These are phyloP conservation scores for Osedax frankpressi DNA, from an alignment of 2,888 invertebrate species.

Conservation along the genomic window DNA sequence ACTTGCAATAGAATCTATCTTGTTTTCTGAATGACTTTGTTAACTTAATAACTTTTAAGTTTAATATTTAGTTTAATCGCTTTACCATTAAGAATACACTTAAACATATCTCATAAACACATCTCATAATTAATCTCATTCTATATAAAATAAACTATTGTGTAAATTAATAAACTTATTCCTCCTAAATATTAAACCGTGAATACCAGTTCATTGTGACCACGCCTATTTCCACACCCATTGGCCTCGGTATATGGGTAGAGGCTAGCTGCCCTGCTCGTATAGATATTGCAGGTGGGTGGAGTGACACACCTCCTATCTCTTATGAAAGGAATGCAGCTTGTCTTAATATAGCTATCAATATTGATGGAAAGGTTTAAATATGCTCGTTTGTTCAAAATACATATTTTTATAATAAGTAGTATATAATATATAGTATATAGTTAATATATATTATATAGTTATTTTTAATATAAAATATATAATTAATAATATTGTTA, in stretches of 20 bases:
- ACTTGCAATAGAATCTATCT: no score
- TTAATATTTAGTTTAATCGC: no score
- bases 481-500: no score
- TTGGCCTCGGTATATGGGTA: slow-evolving; percentile 41
- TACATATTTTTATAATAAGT: no score
- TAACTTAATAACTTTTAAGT: no score
- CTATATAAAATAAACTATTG: neutral
- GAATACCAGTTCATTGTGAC: slow-evolving; percentile 30
- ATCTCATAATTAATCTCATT: neutral
- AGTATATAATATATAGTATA: no score
- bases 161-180: neutral
- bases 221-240: slow-evolving; percentile 28
- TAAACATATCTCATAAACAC: no score
- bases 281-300: slow-evolving; percentile 51
- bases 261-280: slow-evolving; percentile 48
- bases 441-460: no score
- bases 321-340: slow-evolving; percentile 51
- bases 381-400: no score
- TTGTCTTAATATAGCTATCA: slow-evolving; percentile 47
- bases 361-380: slow-evolving; percentile 48
- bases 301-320: slow-evolving; percentile 54
- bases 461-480: no score
- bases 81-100: no score
- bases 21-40: no score
- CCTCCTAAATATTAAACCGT: neutral